These are phyloP conservation scores for Sarcophaga subvicina DNA, from an alignment of 2,888 invertebrate species.

Conservation along the genomic window DNA sequence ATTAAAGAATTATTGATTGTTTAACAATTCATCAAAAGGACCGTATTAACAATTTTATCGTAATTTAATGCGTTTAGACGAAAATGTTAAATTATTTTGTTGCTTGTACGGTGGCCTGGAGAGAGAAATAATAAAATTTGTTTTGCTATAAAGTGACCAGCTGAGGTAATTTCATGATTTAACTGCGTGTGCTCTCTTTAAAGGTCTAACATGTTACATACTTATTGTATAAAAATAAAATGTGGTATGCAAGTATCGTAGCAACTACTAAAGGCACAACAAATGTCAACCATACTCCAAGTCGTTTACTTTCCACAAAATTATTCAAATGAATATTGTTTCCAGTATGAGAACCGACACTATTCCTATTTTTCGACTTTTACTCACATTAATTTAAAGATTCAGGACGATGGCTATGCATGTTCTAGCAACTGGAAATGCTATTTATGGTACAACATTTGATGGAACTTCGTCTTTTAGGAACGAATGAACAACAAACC, in stretches of 20 bases:
- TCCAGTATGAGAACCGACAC: conserved; percentile 46
- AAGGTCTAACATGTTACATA: background rate
- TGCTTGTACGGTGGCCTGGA: too few species aligned
- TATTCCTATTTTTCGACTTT: background rate
- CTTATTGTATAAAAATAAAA: conserved; percentile 2
- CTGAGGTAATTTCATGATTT: background rate
- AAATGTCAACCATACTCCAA: conserved; percentile 56
- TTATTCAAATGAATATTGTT: conserved; percentile 71
- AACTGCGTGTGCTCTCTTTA: background rate
- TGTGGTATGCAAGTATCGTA: conserved; percentile 61
- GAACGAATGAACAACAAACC: conserved; percentile 18
- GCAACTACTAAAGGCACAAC: conserved; percentile 72
- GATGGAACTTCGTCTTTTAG: conserved; percentile 24
- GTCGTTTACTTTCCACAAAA: conserved; percentile 75
- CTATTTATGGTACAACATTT: conserved; percentile 18
- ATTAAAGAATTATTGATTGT: too few species aligned
- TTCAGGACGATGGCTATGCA: conserved; percentile 3
- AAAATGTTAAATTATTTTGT: too few species aligned
- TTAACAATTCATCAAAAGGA: too few species aligned
- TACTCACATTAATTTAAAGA: conserved; percentile 6
- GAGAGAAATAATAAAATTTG: too few species aligned
- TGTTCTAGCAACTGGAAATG: conserved; percentile 38
- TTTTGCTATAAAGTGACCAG: too few species aligned
- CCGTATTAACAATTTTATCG: too few species aligned
- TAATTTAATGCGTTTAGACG: too few species aligned